Percentiles rank a stretch among this genome's conserved stretches.
These are phyloP conservation scores for Heliconius nattereri DNA, from an alignment of 1,140 invertebrate genomes.

Conservation along the genomic window DNA sequence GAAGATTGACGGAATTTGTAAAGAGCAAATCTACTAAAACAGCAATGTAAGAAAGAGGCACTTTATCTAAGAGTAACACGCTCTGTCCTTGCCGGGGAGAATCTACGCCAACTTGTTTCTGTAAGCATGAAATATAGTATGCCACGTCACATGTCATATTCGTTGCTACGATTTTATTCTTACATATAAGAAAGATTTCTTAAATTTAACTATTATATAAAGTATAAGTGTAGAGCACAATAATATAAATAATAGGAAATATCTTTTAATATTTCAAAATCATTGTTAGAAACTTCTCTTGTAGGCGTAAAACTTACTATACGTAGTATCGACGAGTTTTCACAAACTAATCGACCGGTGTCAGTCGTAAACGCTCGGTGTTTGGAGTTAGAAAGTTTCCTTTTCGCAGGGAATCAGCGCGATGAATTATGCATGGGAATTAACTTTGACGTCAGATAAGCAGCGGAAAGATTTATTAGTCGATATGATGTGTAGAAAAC, in stretches of 20 bases:
- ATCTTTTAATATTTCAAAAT: not conserved
- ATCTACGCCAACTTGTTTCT: conserved; percentile 55
- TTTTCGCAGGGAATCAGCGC: conserved; percentile 64
- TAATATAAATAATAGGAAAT: not conserved
- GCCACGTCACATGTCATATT: conserved; percentile 33
- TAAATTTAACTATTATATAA: not conserved
- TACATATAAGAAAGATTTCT: conserved; percentile 20
- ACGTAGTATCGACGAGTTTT: conserved; percentile 32
- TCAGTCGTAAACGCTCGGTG: conserved; percentile 55
- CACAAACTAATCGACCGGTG: conserved; percentile 51
- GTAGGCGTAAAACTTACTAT: not conserved
- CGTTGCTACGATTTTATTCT: conserved; percentile 33
- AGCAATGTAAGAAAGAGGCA: conserved; percentile 37
- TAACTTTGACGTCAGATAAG: conserved; percentile 79
- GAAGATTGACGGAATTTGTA: not conserved
- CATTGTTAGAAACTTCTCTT: not conserved
- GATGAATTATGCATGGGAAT: conserved; percentile 80
- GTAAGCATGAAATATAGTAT: conserved; percentile 66
- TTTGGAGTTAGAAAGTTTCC: conserved; percentile 62
- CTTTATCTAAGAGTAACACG: conserved; percentile 59
- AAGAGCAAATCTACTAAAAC: conserved; percentile 24
- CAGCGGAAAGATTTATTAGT: conserved; percentile 76
- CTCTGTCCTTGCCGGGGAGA: conserved; percentile 45
- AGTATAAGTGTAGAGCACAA: not conserved
- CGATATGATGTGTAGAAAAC: conserved; percentile 78